Evolutionary conservation across 2,888 invertebrate genomes (phyloP).

Genomic region (Pantelozetes paolii): DNA sequence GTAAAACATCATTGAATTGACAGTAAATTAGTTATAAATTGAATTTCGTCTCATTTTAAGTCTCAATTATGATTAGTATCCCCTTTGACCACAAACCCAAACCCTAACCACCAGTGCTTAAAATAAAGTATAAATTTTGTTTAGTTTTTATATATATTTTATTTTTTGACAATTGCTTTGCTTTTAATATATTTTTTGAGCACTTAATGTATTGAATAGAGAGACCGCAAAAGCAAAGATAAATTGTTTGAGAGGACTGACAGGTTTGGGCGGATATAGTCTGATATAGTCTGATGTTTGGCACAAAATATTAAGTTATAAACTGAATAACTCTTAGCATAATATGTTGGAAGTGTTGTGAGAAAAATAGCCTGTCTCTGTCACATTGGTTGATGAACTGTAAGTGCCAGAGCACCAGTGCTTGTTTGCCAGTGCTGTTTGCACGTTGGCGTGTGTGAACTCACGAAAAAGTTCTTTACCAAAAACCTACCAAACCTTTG

Average conservation of each 20-base stretch:
- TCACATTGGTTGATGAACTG: slow-evolving; percentile 34
- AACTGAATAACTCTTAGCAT: slow-evolving; percentile 23
- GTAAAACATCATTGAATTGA: no score
- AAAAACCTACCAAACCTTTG: slow-evolving; percentile 19
- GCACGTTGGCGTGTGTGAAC: slow-evolving; percentile 32
- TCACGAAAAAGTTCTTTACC: slow-evolving; percentile 34
- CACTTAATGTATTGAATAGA: background rate
- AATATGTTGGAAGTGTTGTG: slow-evolving; percentile 30
- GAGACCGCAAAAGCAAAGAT: slow-evolving; percentile 14
- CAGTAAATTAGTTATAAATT: no score
- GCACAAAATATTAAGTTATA: slow-evolving; percentile 35
- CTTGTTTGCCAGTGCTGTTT: background rate
- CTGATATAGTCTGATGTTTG: slow-evolving; percentile 19
- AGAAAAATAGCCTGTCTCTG: slow-evolving; percentile 37
- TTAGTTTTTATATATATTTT: slow-evolving; percentile 17
- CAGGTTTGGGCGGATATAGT: slow-evolving; percentile 37
- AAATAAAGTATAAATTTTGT: slow-evolving; percentile 10
- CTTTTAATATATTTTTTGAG: slow-evolving; percentile 24
- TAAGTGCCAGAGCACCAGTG: slow-evolving; percentile 26
- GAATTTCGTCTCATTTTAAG: no score
- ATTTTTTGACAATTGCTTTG: slow-evolving; percentile 18
- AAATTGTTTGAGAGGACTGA: slow-evolving; percentile 20
- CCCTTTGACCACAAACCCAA: no score
- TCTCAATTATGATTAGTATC: no score
- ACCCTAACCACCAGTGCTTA: no score